These are phyloP conservation scores for Rhamphomyia laevipes DNA, from an alignment of 2,888 invertebrate genomes.

Conservation along the genomic window DNA sequence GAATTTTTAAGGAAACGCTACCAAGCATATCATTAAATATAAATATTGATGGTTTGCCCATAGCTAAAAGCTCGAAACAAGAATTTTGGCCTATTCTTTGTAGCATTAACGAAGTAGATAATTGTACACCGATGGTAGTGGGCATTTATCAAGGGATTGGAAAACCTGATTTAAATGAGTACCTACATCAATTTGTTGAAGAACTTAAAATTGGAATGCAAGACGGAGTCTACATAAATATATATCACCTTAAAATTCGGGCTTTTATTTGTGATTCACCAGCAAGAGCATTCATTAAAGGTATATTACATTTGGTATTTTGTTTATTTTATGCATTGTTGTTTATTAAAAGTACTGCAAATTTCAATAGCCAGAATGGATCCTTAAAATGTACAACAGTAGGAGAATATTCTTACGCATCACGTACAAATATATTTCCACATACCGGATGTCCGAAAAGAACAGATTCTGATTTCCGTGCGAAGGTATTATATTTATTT, in stretches of 20 bases:
- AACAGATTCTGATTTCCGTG: neutral
- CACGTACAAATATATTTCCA: conserved; percentile 13
- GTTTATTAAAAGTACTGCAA: conserved; percentile 2
- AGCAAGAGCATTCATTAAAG: conserved; percentile 2
- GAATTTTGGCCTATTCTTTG: conserved; percentile 1
- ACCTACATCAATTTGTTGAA: neutral
- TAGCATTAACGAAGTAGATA: neutral
- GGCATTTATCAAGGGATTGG: neutral
- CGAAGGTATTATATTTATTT: too few species aligned
- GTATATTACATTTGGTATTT: neutral
- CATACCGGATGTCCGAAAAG: conserved; percentile 9
- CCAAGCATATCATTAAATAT: neutral
- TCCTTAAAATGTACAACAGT: conserved; percentile 6
- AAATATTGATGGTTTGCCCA: conserved; percentile 1
- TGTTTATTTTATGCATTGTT: neutral
- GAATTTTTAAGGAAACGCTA: too few species aligned
- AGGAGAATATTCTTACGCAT: conserved; percentile 13
- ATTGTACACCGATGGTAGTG: neutral
- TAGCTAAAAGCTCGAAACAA: neutral
- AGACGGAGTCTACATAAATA: neutral
- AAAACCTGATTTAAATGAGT: neutral
- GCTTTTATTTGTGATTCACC: conserved; percentile 5
- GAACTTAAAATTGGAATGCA: neutral
- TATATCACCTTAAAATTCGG: neutral
- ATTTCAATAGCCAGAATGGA: conserved; percentile 16